Evolutionary conservation across 2,888 invertebrate species (phyloP), one percentile per base, ranked within the genome.

Genomic region (Cylloceria caligata): DNA sequence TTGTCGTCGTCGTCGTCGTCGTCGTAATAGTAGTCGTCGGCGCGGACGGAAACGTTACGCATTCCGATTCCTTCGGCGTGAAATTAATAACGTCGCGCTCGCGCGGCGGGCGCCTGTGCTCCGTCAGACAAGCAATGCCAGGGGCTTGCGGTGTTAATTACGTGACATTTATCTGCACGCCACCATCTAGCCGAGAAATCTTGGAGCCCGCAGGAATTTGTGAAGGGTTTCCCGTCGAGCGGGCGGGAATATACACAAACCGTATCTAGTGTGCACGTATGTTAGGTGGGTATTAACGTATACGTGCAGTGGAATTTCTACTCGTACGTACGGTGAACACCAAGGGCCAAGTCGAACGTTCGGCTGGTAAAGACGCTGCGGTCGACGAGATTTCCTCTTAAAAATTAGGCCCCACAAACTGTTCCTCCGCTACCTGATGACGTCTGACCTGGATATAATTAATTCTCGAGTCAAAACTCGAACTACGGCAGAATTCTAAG

Each of bases 101-200:
- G 47, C 60, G 65, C 72, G 39, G 68, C 60, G 52, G 45, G 57
- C 21, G 30, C 27, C 36, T 47, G 60, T 21, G 57, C 30, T n/a
- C 30, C 30, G 47, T 57, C 65, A 68, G 49, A 47, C 34, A 47
- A 42, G 69, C 57, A 75, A 71, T 68, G 73, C 49, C 71, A 68
- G 60, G 76, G 75, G 71, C 76, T 75, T 75, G 78, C 69, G 79
- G 84, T 87, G 89, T 90, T 90, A 90, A 90, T 90, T 90, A 90
- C 88, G 89, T 88, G 89, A 90, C 89, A 90, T 90, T 90, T 89
- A 89, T 90, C 89, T 88, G 88, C 86, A 84, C 87, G 89, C 87
- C 87, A 87, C 73, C 88, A 87, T 88, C 88, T 88, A 87, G 83
- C 85, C 76, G 86, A 87, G 89, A 89, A 90, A 90, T 89, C 89